Percentiles rank a stretch among this genome's conserved stretches.
These are phyloP conservation scores for Alouatta palliata DNA, from an alignment of 2,113 vertebrate genomes.

Conservation along the genomic window DNA sequence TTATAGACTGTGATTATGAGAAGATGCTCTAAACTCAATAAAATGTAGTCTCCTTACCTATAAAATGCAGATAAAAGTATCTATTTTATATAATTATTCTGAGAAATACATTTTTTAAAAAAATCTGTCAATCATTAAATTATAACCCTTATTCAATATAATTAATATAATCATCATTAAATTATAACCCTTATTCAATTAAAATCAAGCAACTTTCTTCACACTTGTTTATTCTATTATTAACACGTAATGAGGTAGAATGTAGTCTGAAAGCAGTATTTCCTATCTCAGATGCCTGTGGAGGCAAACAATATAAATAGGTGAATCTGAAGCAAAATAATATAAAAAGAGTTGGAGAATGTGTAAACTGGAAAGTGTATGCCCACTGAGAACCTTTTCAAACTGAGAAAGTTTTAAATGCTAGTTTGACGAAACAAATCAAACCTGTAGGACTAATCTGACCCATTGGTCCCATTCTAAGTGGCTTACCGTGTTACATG, in stretches of 20 bases:
- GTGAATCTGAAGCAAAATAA: background rate
- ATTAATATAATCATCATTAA: background rate
- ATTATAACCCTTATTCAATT: background rate
- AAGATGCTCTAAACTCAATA: background rate
- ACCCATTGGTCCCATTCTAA: conserved; percentile 6
- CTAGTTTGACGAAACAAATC: conserved; percentile 36
- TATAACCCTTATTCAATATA: no score
- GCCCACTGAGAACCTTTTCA: background rate
- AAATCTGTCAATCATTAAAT: background rate
- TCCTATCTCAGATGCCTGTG: background rate
- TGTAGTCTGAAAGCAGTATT: background rate
- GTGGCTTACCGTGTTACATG: background rate
- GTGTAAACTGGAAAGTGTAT: background rate
- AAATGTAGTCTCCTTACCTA: background rate
- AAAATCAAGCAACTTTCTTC: background rate
- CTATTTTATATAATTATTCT: background rate
- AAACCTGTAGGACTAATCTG: background rate
- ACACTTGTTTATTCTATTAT: background rate
- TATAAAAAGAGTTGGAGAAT: background rate
- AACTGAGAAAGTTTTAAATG: conserved; percentile 42
- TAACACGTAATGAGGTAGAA: background rate
- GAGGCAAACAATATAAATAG: background rate
- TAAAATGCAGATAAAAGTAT: background rate
- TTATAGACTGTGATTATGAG: background rate
- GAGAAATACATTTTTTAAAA: background rate